Evolutionary conservation across 2,113 vertebrate species (phyloP).

Genomic region (Lates calcarifer): DNA sequence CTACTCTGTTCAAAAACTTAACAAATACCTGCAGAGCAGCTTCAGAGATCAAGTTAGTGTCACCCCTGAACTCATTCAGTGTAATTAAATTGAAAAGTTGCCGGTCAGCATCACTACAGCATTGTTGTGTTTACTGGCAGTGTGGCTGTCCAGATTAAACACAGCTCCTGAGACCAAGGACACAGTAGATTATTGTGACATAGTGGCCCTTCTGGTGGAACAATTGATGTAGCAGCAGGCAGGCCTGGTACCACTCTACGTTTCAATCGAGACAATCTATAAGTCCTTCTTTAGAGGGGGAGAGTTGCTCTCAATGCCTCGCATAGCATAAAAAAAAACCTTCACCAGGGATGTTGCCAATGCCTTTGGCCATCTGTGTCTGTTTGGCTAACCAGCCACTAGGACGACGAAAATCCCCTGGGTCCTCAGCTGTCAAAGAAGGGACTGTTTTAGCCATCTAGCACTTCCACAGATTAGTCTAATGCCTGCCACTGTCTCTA

Average conservation of each 20-base stretch:
- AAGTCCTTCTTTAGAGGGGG: no score
- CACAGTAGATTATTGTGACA: neutral
- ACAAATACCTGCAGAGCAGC: neutral
- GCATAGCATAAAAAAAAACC: neutral
- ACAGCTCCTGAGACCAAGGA: neutral
- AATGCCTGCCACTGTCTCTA: neutral
- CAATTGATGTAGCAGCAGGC: neutral
- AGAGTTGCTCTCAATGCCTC: neutral
- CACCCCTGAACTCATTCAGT: no score
- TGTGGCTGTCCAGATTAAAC: neutral
- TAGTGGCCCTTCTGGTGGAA: neutral
- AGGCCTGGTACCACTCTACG: neutral
- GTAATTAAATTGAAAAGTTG: no score
- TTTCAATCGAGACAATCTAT: neutral
- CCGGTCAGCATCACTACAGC: no score
- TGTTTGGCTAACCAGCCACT: neutral
- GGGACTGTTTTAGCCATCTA: neutral
- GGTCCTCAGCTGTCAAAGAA: neutral
- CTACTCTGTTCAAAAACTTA: neutral
- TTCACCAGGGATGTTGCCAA: neutral
- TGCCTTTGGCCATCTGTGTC: neutral
- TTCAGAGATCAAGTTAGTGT: neutral
- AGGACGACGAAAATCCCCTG: neutral
- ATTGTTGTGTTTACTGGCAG: neutral
- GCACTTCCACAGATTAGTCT: conserved; percentile 1